These are phyloP conservation scores for Ceyx margarethae DNA, from an alignment of 2,113 vertebrate species.

Conservation along the genomic window DNA sequence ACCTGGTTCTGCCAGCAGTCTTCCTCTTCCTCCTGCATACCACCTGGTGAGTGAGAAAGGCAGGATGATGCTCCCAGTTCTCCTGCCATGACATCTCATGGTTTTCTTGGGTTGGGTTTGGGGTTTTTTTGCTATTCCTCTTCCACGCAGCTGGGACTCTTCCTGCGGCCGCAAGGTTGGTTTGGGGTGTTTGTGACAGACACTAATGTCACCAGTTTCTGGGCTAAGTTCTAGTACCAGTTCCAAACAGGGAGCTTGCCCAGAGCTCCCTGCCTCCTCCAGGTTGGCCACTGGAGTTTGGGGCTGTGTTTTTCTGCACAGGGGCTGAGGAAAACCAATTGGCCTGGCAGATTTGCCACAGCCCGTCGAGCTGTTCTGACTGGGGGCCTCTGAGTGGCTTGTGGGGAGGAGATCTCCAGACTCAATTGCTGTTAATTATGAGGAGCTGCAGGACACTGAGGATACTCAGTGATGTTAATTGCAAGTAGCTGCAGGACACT, in stretches of 20 bases:
- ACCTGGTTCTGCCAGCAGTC: constrained; percentile 97
- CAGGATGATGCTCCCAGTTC: not conserved
- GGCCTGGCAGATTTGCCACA: not conserved
- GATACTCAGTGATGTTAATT: not conserved
- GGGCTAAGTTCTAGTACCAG: not conserved
- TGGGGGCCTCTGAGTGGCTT: not conserved
- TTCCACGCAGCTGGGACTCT: not conserved
- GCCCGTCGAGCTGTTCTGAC: not conserved
- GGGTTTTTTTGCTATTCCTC: not conserved
- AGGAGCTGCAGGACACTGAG: not conserved
- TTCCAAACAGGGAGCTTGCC: not conserved
- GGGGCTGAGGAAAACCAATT: not conserved
- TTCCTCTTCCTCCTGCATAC: constrained; percentile 98
- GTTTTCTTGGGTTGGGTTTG: no score
- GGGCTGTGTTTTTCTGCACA: not conserved
- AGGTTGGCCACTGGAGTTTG: not conserved
- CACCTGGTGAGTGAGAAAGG: constrained; percentile 84
- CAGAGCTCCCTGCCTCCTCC: not conserved
- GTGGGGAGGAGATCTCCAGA: not conserved
- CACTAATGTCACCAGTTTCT: not conserved
- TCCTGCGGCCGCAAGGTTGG: not conserved
- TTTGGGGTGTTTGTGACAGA: not conserved
- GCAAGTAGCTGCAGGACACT: no score
- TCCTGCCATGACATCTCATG: not conserved
- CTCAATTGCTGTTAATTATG: not conserved